Base-by-base conservation (phyloP, 2,797 vertebrate genomes). In the Salarias fasciatus region DNA sequence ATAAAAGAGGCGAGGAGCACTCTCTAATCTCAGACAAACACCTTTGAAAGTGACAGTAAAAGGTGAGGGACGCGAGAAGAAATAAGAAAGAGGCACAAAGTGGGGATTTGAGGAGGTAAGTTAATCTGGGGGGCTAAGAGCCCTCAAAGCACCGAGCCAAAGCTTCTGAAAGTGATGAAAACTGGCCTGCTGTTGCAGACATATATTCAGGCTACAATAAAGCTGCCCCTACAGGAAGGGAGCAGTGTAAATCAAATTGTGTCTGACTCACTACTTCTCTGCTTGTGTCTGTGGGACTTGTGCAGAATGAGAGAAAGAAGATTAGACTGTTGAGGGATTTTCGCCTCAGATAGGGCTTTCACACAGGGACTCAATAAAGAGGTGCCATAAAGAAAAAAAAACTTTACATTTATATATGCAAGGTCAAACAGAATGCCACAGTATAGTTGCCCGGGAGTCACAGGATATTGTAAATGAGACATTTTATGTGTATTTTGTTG, bases 211-310 rank as follows among this genome's bases (percentile, higher is more conserved):
- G 75, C 77, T 45, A 67, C 71, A 46, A 72, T 70, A 71, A 80
- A 88, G 82, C 77, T 77, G 77, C 52, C 75, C 67, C 68, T 82
- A 48, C 75, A 77, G 80, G 74, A 86, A 79, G 59, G 50, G 68
- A 62, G 50, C 33, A 71, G 53, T 56, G 75, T 86, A 84, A 86
- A 90, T 89, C 86, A 86, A 84, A 75, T 68, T 45, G 71, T 77
- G 61, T 88, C 57, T 46, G 63, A 63, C 55, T 73, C 63, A 36
- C 61, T 51, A 42, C 69, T 65, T 63, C 58, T 72, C 53, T 67
- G 48, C 51, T 69, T 61, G 29, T 71, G 75, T 81, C 57, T 75
- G 36, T 37, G 70, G 66, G 66, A 72, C 66, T 73, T 51, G 44
- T 65, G 57, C 60, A 72, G 64, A 63, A 51, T 43, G 42, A 56